Base-by-base conservation (phyloP, 2,113 vertebrate genomes). In the Amazona vittata region DNA sequence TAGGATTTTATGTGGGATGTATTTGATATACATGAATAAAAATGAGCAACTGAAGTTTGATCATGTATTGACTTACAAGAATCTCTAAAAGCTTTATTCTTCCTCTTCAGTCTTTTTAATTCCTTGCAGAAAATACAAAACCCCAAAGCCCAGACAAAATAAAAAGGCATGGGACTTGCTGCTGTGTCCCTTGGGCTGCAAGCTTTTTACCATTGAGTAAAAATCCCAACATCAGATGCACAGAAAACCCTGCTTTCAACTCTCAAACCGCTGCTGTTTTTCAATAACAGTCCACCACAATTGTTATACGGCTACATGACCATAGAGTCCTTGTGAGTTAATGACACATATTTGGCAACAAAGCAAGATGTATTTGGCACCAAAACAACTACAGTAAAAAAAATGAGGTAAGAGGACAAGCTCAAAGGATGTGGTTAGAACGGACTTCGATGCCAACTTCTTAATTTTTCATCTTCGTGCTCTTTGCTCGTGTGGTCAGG, bases 391-490 rank as follows among this genome's bases (percentile, higher is more conserved):
- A 59, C 67, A 85, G 67, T 77, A 84, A 95, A 92, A 88, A n/a
- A 83, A 79, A 93, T 93, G 85, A 96, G 76, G 90, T 92, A 96
- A 96, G 43, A 60, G 64, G 83, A 88, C 60, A 81, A 95, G 76
- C 94, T 95, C 68, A 75, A 93, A 86, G 85, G 79, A 96, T 74
- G 69, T 78, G 85, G 92, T 89, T 93, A 94, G 73, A 83, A 70
- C 0, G 14, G 68, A 86, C 68, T 86, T 88, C 41, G 63, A 83
- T 95, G 90, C 83, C 85, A 96, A 71, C 65, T 88, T 90, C 83
- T 90, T 92, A 83, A 96, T 93, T 94, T 92, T 79, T 74, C 94
- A 55, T 95, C 84, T 96, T 96, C 6, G 4, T 78, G 85, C 85
- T 94, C 73, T 86, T 94, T 90, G 68, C 84, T 95, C 1, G 0